Evolutionary conservation across 2,113 vertebrate species (phyloP).

Genomic region (Periophthalmus modestus): DNA sequence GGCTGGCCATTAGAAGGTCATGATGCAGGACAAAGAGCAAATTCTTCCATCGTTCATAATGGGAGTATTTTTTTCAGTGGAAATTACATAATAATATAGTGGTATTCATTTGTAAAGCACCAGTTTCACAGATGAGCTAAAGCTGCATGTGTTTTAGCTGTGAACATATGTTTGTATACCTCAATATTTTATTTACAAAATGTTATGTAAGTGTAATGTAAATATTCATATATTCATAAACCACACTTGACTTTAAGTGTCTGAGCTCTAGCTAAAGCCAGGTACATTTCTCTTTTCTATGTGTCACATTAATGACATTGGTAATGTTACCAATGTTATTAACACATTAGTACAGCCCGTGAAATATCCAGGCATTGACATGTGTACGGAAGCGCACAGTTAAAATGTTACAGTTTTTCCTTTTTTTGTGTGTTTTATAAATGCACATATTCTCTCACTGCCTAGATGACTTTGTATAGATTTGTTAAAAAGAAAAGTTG

Average conservation of each 20-base stretch:
- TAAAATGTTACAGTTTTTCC: constrained; percentile 8
- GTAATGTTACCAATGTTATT: too few relatives aligned
- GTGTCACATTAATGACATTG: too few relatives aligned
- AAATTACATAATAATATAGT: neutral
- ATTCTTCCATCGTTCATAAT: constrained; percentile 40
- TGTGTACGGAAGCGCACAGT: too few relatives aligned
- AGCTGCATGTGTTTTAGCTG: neutral
- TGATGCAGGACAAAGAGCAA: constrained; percentile 42
- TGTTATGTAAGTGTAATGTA: too few relatives aligned
- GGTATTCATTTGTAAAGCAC: constrained; percentile 20
- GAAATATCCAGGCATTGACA: too few relatives aligned
- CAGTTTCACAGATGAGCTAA: neutral
- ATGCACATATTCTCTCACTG: neutral
- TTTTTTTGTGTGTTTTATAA: neutral
- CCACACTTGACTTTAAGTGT: too few relatives aligned
- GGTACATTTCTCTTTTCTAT: too few relatives aligned
- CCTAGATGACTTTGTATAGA: neutral
- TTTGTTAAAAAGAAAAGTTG: neutral
- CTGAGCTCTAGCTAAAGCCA: too few relatives aligned
- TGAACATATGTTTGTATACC: too few relatives aligned
- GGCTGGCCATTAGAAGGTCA: constrained; percentile 46
- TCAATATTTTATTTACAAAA: too few relatives aligned
- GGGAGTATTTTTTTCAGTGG: constrained; percentile 35
- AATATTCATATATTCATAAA: too few relatives aligned
- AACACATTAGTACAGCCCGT: too few relatives aligned